These are phyloP conservation scores for Meteorus sp. DNA, from an alignment of 1,140 invertebrate species.

Conservation along the genomic window DNA sequence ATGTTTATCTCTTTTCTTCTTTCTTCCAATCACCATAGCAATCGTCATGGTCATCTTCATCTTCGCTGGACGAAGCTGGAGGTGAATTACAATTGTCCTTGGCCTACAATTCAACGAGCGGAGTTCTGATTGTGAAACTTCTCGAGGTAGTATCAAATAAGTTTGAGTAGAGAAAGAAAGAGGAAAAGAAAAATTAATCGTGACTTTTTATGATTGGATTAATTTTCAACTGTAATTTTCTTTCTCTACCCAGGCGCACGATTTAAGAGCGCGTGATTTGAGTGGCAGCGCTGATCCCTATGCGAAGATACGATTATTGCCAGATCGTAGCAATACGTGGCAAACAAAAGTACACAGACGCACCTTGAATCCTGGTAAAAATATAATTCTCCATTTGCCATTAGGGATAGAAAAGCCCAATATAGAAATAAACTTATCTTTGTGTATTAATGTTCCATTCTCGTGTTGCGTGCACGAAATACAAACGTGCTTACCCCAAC, in stretches of 20 bases:
- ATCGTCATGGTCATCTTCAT: slow-evolving; percentile 36
- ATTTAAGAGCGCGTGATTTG: slow-evolving; percentile 62
- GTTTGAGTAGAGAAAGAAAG: neutral
- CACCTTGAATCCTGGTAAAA: slow-evolving; percentile 65
- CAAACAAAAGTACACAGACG: slow-evolving; percentile 67
- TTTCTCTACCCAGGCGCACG: too few species aligned
- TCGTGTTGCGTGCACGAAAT: neutral
- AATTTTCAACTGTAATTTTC: too few species aligned
- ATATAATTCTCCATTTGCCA: neutral
- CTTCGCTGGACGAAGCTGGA: slow-evolving; percentile 49
- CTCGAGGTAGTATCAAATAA: slow-evolving; percentile 48
- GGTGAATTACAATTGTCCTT: slow-evolving; percentile 59
- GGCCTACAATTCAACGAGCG: slow-evolving; percentile 56
- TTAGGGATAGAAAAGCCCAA: neutral
- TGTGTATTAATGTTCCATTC: too few species aligned
- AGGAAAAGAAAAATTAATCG: neutral
- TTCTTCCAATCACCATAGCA: slow-evolving; percentile 24
- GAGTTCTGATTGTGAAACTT: slow-evolving; percentile 58
- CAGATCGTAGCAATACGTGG: slow-evolving; percentile 64
- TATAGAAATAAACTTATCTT: neutral
- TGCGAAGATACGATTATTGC: slow-evolving; percentile 63
- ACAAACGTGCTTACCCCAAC: too few species aligned
- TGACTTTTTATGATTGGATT: too few species aligned
- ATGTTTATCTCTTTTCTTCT: neutral
- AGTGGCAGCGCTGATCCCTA: slow-evolving; percentile 65